Evolutionary conservation across 2,888 invertebrate genomes (phyloP).

Genomic region (Lucinisca nassula): DNA sequence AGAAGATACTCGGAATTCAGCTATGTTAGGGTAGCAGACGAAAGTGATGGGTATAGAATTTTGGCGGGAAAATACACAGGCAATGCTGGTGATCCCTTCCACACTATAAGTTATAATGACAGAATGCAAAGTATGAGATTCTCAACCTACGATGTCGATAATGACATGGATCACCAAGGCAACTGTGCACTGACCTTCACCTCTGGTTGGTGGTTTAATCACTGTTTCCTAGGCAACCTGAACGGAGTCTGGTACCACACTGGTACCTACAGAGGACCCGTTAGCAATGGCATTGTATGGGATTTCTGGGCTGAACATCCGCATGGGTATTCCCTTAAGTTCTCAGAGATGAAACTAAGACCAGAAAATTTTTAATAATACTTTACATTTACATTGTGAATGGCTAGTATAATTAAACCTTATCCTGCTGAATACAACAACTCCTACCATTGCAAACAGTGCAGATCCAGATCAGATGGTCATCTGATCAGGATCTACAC

Average conservation of each 20-base stretch:
- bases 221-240: slow-evolving; percentile 63
- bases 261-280: slow-evolving; percentile 45
- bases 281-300: slow-evolving; percentile 67
- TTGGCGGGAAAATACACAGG: slow-evolving; percentile 60
- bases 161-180: slow-evolving; percentile 58
- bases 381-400: no score
- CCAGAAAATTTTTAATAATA: slow-evolving; percentile 35
- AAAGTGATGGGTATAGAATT: slow-evolving; percentile 60
- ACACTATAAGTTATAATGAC: slow-evolving; percentile 49
- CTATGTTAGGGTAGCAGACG: slow-evolving; percentile 45
- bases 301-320: slow-evolving; percentile 63
- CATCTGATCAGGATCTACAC: no score
- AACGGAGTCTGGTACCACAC: slow-evolving; percentile 67
- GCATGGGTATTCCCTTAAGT: slow-evolving; percentile 59
- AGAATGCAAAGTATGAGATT: slow-evolving; percentile 69
- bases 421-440: no score
- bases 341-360: slow-evolving; percentile 60
- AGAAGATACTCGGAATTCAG: slow-evolving; percentile 58
- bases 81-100: slow-evolving; percentile 66
- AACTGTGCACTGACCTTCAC: slow-evolving; percentile 65
- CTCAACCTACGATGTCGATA: slow-evolving; percentile 67
- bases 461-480: no score
- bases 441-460: no score
- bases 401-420: no score
- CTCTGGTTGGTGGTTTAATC: slow-evolving; percentile 71